phyloP scores from a whole-genome alignment of 2,888 invertebrate species.

The Drosophila putrida region DNA sequence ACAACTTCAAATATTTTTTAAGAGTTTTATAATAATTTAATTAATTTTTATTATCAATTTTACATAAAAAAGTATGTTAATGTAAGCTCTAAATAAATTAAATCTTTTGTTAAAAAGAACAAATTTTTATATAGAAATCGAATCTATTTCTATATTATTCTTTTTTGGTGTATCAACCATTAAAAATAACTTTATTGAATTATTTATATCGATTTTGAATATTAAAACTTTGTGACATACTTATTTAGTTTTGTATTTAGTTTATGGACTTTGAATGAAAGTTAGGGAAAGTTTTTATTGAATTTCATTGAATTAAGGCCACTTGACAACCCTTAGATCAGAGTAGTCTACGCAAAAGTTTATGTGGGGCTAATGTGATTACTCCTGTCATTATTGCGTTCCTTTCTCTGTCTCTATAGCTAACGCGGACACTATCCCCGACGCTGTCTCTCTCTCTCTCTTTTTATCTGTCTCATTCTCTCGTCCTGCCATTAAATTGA shows the following conservation, averaged over 20 bases:
- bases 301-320: slow-evolving; percentile 57
- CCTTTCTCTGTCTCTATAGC: slow-evolving; percentile 37
- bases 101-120: too few species aligned
- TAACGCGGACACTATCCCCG: slow-evolving; percentile 4
- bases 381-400: slow-evolving; percentile 77
- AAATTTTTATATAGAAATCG: too few species aligned
- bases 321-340: slow-evolving; percentile 71
- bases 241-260: slow-evolving; percentile 8
- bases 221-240: slow-evolving; percentile 12
- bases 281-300: slow-evolving; percentile 56
- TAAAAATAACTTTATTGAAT: slow-evolving; percentile 3
- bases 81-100: too few species aligned
- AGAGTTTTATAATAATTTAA: too few species aligned
- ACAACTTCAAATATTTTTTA: too few species aligned
- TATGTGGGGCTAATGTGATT: slow-evolving; percentile 78
- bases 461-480: slow-evolving; percentile 12
- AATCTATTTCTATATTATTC: too few species aligned
- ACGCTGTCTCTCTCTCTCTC: slow-evolving; percentile 9
- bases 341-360: slow-evolving; percentile 55
- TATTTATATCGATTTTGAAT: slow-evolving; percentile 12
- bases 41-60: too few species aligned
- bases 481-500: slow-evolving; percentile 71
- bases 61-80: too few species aligned
- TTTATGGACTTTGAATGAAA: slow-evolving; percentile 20
- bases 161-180: too few species aligned